Evolutionary conservation across 2,888 invertebrate species (phyloP).

Genomic region (Eudemis profundana): DNA sequence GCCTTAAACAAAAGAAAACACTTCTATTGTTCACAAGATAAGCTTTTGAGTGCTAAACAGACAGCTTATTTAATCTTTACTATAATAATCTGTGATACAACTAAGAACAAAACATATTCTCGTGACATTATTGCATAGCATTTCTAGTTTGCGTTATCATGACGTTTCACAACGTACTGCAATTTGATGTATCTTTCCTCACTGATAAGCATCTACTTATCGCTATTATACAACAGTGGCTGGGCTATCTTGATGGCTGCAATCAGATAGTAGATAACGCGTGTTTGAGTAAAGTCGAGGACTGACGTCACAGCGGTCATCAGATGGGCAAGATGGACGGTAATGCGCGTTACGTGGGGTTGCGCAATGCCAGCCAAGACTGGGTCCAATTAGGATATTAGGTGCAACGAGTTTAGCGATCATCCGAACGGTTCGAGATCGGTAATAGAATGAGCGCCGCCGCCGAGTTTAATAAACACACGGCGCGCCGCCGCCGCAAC

Average conservation of each 20-base stretch:
- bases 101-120: too few relatives aligned
- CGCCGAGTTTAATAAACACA: too few relatives aligned
- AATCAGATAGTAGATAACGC: background rate
- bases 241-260: background rate
- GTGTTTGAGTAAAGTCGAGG: background rate
- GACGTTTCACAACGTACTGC: background rate
- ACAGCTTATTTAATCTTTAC: too few relatives aligned
- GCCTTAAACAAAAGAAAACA: too few relatives aligned
- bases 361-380: background rate
- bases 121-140: too few relatives aligned
- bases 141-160: background rate
- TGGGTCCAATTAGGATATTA: slow-evolving; percentile 2
- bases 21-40: too few relatives aligned
- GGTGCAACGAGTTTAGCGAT: background rate
- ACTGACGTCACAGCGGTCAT: background rate
- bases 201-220: background rate
- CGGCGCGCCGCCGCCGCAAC: too few relatives aligned
- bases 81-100: too few relatives aligned
- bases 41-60: too few relatives aligned
- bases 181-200: background rate
- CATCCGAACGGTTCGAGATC: too few relatives aligned
- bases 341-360: slow-evolving; percentile 1
- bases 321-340: background rate
- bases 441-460: too few relatives aligned
- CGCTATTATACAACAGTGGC: background rate